Base-by-base conservation (phyloP, 2,797 vertebrate genomes). In the Gymnothorax javanicus region DNA sequence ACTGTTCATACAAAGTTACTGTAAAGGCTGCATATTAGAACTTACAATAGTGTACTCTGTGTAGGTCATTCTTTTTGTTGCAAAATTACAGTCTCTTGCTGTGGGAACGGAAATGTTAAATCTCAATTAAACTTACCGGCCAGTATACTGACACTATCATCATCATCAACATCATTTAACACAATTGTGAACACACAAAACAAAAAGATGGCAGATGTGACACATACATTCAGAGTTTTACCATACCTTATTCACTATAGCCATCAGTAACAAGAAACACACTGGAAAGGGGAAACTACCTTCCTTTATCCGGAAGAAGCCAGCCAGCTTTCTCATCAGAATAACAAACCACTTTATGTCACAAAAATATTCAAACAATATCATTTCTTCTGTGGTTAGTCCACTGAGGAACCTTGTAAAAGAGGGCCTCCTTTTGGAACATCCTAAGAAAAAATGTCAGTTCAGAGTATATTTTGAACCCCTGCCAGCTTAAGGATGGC, bases 251-350 rank as follows among this genome's bases (percentile, higher is more conserved):
- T 85, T 71, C 83, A 85, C 87, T 81, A 84, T 27, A 81, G 83
- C 85, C 81, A 88, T 67, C 87, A 84, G 73, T 82, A 82, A 85
- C 54, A 81, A 60, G 56, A 57, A 71, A 86, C 88, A 86, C 86
- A 57, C 88, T 87, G 64, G 73, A 69, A 87, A 88, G 93, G 92
- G 90, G 92, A 93, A 94, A 93, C 84, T 90, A 86, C 11, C 90
- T 89, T 90, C 86, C 67, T 92, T 92, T 91, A 87, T 86, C 88
- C 50, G 6, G 12, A 62, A 67, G 83, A 52, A 52, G 58, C 33
- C 27, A 84, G 15, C 25, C 83, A 50, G 59, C 71, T 23, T 50
- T 79, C 58, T 52, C 50, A 56, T 79, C 83, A 58, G 57, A 54
- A 60, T 52, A 77, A 82, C 71, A 71, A 82, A 67, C 75, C 84